Evolutionary conservation across 1,140 invertebrate species (phyloP).

Genomic region (Melanaphis sacchari): DNA sequence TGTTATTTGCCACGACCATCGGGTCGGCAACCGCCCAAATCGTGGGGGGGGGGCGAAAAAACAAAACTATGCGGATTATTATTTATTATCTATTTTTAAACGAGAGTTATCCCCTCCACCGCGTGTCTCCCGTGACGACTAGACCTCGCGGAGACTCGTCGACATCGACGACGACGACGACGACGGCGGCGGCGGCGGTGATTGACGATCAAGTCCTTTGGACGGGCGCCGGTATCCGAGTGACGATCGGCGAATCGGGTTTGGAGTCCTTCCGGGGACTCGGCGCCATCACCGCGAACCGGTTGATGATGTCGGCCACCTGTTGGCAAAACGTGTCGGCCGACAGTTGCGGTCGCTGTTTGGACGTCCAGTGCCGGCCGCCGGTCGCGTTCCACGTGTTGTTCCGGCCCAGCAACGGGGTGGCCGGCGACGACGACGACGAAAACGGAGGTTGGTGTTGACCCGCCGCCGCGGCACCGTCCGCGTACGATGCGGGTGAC

Average conservation of each 20-base stretch:
- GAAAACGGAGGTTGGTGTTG: conserved; percentile 57
- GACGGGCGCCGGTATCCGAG: conserved; percentile 69
- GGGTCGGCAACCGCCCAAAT: not conserved
- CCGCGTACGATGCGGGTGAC: conserved; percentile 64
- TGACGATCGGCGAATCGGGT: conserved; percentile 65
- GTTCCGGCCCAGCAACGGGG: conserved; percentile 64
- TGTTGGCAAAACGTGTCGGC: conserved; percentile 74
- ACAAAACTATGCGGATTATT: not conserved
- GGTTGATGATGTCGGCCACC: conserved; percentile 64
- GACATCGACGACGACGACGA: not conserved
- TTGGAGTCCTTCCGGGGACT: conserved; percentile 69
- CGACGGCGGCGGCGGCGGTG: not conserved
- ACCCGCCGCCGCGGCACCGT: conserved; percentile 60
- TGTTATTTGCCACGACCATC: not conserved
- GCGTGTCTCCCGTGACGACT: not conserved
- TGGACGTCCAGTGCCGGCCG: conserved; percentile 64
- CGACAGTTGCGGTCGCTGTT: conserved; percentile 69
- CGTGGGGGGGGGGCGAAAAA: not conserved
- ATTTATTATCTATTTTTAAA: not conserved
- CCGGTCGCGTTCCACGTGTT: conserved; percentile 74
- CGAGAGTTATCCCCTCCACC: not conserved
- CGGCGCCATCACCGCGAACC: conserved; percentile 63
- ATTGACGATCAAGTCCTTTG: conserved; percentile 60
- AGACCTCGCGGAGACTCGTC: too few species aligned
- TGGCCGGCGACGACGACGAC: conserved; percentile 58